Base-by-base conservation (phyloP, 2,113 vertebrate species). In the Oncorhynchus clarkii region DNA sequence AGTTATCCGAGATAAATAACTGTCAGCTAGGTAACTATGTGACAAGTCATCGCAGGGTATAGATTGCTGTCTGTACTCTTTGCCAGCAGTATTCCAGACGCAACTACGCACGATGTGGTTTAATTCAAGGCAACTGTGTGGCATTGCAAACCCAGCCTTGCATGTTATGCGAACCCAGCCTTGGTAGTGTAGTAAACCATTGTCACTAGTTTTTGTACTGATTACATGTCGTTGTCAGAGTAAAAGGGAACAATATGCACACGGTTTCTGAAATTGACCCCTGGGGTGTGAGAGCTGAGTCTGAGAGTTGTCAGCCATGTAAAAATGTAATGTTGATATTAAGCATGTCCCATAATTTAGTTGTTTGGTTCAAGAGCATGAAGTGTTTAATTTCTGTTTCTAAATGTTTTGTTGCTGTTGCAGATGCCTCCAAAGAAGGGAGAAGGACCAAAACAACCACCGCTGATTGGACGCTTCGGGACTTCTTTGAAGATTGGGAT, bases 381-480 rank as follows among this genome's bases (percentile, higher is more conserved):
- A 16, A 67, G 65, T 67, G 4, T 29, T 67, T 2, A 13, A 29
- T 67, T 27, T 67, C 26, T 14, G 8, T 29, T 67, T 3, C 20
- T 26, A 13, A 26, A 22, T 4, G 12, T 27, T 67, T 67, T 31
- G 14, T 68, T 67, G 27, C 70, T 90, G 92, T 80, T 73, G 1
- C 90, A 99, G 97, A 99, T 99, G 98, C 94, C 98, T 80, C 98
- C 97, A 1, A 99, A 99, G 90, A 99, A 99, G 89, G 90, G 80
- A 93, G 95, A 97, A 84, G 96, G 93, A 77, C 92, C 96, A 39
- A 99, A 99, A 70, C 88, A 91, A 16, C 89, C 93, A 49, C 94
- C 95, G 39, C 93, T 99, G 79, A 98, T 99, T 86, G 98, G 97
- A 88, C 93, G 98, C 78, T 99, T 99, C 86, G 97, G 98, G 85